phyloP scores from a whole-genome alignment of 2,888 invertebrate genomes.

The Osedax fenrisi region DNA sequence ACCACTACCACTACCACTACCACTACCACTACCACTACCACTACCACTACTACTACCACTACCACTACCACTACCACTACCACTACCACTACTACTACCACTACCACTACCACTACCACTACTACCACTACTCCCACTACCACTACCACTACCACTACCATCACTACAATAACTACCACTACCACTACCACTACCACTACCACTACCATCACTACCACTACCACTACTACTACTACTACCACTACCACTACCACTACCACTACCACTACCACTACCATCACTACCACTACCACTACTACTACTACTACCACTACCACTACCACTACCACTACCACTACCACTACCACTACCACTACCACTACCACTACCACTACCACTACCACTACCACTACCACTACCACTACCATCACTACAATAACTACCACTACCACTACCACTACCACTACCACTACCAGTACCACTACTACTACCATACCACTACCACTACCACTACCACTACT shows the following conservation, averaged over 20 bases:
- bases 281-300: conserved; percentile 13
- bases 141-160: conserved; percentile 13
- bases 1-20: conserved; percentile 14
- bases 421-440: neutral
- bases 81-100: conserved; percentile 14
- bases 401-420: neutral
- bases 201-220: conserved; percentile 11
- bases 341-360: conserved; percentile 13
- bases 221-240: conserved; percentile 10
- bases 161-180: no score
- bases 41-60: conserved; percentile 16
- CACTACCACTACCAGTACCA: conserved; percentile 6
- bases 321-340: conserved; percentile 18
- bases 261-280: conserved; percentile 19
- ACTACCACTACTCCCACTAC: conserved; percentile 17
- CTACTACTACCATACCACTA: conserved; percentile 16
- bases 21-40: conserved; percentile 13
- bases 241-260: conserved; percentile 14
- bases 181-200: conserved; percentile 11
- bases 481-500: neutral
- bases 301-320: conserved; percentile 15
- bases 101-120: conserved; percentile 12
- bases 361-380: conserved; percentile 16
- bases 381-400: neutral
- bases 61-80: conserved; percentile 16